Evolutionary conservation across 2,113 vertebrate genomes (phyloP).

Genomic region (Tringa solitaria): DNA sequence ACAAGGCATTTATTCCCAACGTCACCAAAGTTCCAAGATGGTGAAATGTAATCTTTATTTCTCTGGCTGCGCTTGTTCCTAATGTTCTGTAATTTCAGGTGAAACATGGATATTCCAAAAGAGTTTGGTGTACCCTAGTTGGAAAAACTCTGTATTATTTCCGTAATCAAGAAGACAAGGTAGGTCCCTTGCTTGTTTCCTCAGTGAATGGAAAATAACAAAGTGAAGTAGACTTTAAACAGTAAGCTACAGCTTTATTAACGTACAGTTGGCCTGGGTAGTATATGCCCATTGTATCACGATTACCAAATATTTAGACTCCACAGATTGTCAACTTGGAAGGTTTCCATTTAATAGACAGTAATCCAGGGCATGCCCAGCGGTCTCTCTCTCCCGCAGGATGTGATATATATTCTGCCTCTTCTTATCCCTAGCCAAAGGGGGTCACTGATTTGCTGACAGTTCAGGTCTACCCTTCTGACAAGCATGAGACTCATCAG

Average conservation of each 20-base stretch:
- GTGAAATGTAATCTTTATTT: neutral
- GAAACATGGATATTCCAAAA: constrained; percentile 95
- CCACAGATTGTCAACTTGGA: neutral
- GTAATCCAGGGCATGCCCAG: neutral
- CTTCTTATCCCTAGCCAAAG: neutral
- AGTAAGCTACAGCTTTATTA: neutral
- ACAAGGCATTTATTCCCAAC: neutral
- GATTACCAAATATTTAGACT: neutral
- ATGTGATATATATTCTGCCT: neutral
- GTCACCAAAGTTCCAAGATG: neutral
- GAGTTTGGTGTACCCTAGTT: constrained; percentile 91
- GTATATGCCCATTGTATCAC: neutral
- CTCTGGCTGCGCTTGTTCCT: neutral
- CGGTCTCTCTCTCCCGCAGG: neutral
- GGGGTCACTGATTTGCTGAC: neutral
- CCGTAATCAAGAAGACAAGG: constrained; percentile 96
- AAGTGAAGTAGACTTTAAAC: neutral
- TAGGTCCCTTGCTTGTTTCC: constrained; percentile 59
- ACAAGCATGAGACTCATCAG: neutral
- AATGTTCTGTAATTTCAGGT: constrained; percentile 79
- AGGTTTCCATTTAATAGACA: neutral
- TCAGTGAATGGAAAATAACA: neutral
- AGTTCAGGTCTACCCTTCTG: neutral
- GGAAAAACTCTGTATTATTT: constrained; percentile 94
- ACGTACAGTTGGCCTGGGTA: neutral